Conservation (phyloP, 2,888 invertebrate species). For the Agapostemon virescens region DNA sequence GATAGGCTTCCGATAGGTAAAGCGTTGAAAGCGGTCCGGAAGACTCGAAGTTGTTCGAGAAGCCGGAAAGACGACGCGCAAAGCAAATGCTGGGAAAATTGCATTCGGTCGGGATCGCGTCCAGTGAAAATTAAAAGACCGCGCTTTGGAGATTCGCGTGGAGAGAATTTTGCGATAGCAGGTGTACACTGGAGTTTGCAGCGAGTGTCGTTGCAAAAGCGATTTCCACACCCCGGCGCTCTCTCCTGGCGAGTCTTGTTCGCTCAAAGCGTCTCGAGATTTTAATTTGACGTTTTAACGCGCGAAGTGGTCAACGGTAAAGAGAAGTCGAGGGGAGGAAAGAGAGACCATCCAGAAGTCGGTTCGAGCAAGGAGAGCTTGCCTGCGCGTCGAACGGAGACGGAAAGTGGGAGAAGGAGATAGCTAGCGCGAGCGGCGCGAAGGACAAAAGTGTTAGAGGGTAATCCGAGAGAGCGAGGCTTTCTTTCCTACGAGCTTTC, state of each 20-base stretch:
- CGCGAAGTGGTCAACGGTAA: conserved; percentile 68
- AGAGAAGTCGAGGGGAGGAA: conserved; percentile 43
- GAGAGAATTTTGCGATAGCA: conserved; percentile 1
- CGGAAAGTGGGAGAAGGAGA: conserved; percentile 14
- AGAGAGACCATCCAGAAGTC: conserved; percentile 38
- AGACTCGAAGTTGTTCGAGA: no score
- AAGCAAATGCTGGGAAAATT: neutral
- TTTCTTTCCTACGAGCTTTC: conserved; percentile 53
- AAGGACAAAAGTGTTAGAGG: conserved; percentile 67
- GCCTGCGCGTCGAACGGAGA: neutral
- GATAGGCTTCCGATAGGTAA: no score
- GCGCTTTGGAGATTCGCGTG: neutral
- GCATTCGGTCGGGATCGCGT: neutral
- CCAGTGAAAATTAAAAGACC: neutral
- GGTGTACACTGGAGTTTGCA: neutral
- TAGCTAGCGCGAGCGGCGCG: conserved; percentile 36
- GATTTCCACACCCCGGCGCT: conserved; percentile 5
- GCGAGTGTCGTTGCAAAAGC: conserved; percentile 3
- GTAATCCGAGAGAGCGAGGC: conserved; percentile 60
- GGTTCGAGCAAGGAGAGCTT: conserved; percentile 11
- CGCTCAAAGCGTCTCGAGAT: conserved; percentile 69
- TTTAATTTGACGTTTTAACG: conserved; percentile 74
- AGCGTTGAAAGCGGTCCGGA: neutral
- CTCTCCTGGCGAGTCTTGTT: conserved; percentile 41
- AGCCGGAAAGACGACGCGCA: no score